Evolutionary conservation across 2,113 vertebrate genomes (phyloP), one percentile per base, ranked within the genome.

Genomic region (Hucho hucho): DNA sequence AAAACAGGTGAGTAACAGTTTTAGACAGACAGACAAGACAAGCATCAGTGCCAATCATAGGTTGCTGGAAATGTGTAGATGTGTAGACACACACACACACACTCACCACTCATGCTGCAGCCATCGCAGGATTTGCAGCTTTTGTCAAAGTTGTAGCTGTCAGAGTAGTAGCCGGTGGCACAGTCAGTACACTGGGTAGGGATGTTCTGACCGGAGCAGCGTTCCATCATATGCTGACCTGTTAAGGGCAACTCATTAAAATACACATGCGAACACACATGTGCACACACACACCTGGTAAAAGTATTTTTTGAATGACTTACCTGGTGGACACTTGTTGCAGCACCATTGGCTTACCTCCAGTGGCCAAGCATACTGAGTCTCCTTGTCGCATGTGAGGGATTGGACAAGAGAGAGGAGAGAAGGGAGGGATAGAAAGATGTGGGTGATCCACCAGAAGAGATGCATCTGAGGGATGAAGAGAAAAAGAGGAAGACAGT

Each of bases 311-410:
- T 4, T 4, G 2, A 28, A n/a, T 6, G 6, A 26, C 68, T 16
- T 88, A 92, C 90, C 90, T 87, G 86, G 82, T 11, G 0, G 1
- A 13, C 89, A 92, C 75, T 9, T 89, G 3, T 75, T 0, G 49
- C 90, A 91, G 74, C 89, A 92, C 0, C 3, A 0, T 0, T 0
- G 0, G 5, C 20, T 7, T 0, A 0, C 0, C 0, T 1, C 0
- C 3, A 29, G 0, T 0, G 85, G 85, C 87, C 88, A 83, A 0
- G 0, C 0, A 66, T 90, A 92, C 20, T 90, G 37, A 0, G 0
- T 71, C 0, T 46, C 22, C 3, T 20, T 22, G 32, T 3, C 59
- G 73, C 89, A 91, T 0, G 25, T 0, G 0, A 63, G 12, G 9
- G 75, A 49, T 5, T 67, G 26, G 4, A 3, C 76, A 65, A 59